These are phyloP conservation scores for Mongoloraphidia duomilia DNA, from an alignment of 2,888 invertebrate species.

Conservation along the genomic window DNA sequence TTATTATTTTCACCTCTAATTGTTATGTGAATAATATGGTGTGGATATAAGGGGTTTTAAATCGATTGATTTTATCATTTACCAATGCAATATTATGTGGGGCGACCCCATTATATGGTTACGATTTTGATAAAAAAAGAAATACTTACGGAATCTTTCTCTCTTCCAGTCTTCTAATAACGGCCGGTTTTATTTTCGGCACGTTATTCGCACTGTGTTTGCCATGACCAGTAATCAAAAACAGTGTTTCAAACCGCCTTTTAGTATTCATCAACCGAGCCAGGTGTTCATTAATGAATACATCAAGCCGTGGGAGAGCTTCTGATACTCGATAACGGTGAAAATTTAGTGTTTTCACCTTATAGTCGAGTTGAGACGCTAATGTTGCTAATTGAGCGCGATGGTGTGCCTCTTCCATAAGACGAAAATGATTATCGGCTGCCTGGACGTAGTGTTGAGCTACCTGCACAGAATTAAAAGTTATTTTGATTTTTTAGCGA, in stretches of 20 bases:
- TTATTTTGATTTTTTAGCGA: too few species aligned
- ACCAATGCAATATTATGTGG: too few species aligned
- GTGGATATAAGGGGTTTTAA: too few species aligned
- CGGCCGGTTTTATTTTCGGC: conserved; percentile 58
- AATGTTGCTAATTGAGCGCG: conserved; percentile 45
- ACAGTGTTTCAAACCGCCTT: conserved; percentile 27
- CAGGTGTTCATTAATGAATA: conserved; percentile 23
- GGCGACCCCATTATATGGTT: background rate
- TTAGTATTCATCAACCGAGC: conserved; percentile 31
- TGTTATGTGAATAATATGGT: too few species aligned
- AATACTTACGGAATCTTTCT: conserved; percentile 43
- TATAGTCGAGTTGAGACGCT: conserved; percentile 31
- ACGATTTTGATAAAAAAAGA: background rate
- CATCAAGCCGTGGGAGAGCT: too few species aligned
- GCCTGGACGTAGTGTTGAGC: conserved; percentile 61
- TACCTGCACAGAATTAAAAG: conserved; percentile 46
- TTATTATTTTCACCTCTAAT: too few species aligned
- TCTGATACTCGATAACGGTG: too few species aligned
- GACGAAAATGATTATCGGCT: conserved; percentile 43
- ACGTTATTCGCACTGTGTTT: conserved; percentile 51
- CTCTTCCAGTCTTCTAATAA: conserved; percentile 43
- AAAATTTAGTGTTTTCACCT: conserved; percentile 25
- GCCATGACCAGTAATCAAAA: conserved; percentile 70
- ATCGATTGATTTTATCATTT: too few species aligned
- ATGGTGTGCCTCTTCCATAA: conserved; percentile 44